A percentile compares a stretch with the other conserved stretches of the same genome.
These are phyloP conservation scores for Balaeniceps rex DNA, from an alignment of 2,113 vertebrate species.

Conservation along the genomic window DNA sequence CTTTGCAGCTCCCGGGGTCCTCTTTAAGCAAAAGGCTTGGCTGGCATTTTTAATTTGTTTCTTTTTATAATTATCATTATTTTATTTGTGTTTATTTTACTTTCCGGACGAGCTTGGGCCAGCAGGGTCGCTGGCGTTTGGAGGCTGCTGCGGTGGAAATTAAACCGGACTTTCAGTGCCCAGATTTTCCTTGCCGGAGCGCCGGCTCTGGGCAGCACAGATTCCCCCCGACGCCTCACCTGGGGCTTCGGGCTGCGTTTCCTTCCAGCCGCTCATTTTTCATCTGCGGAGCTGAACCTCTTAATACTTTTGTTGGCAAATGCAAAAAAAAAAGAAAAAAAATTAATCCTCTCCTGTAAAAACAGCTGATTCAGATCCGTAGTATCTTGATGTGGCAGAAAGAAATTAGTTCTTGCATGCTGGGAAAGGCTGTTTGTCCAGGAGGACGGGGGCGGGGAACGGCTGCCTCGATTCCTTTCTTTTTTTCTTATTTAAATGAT, in stretches of 20 bases:
- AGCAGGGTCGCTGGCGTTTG: accelerated
- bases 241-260: neutral
- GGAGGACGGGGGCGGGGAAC: neutral
- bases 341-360: neutral
- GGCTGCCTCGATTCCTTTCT: neutral
- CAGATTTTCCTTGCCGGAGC: accelerated
- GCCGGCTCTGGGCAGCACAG: neutral
- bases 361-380: slow-evolving; percentile 27
- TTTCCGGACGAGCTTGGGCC: neutral
- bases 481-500: neutral
- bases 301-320: neutral
- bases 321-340: neutral
- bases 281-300: neutral
- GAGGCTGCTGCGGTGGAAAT: neutral
- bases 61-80: neutral
- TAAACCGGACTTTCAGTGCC: neutral
- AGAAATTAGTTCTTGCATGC: neutral
- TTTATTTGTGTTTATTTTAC: neutral
- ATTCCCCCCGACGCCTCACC: neutral
- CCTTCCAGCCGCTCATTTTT: neutral
- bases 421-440: neutral
- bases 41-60: neutral
- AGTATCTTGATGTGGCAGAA: slow-evolving; percentile 28
- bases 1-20: neutral
- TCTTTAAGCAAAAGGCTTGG: neutral